Percentiles rank a stretch among this genome's conserved stretches.
These are phyloP conservation scores for Gymnoscelis rufifasciata DNA, from an alignment of 2,888 invertebrate species.

Conservation along the genomic window DNA sequence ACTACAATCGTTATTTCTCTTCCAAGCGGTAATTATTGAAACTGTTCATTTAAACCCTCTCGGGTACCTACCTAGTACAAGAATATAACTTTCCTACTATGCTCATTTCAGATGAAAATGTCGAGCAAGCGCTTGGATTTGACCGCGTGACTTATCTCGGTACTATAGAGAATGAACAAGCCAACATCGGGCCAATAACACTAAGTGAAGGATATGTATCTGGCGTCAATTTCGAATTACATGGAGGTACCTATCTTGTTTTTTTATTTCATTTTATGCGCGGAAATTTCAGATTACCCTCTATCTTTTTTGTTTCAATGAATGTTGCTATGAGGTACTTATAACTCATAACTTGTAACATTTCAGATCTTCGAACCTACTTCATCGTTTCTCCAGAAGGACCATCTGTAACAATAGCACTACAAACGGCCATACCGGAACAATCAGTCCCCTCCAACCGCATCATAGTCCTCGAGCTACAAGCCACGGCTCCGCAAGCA, in stretches of 20 bases:
- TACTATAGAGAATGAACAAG: conserved; percentile 25
- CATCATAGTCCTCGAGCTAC: conserved; percentile 34
- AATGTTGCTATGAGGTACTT: too few species aligned
- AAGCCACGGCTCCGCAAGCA: conserved; percentile 34
- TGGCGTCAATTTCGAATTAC: conserved; percentile 33
- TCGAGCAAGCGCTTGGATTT: conserved; percentile 30
- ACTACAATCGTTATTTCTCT: conserved; percentile 7
- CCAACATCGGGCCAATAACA: conserved; percentile 32
- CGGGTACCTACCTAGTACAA: too few species aligned
- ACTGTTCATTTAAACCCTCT: too few species aligned
- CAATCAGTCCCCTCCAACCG: conserved; percentile 21
- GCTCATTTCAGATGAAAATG: conserved; percentile 7
- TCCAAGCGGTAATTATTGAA: conserved; percentile 4
- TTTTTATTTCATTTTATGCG: background rate
- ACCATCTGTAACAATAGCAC: conserved; percentile 25
- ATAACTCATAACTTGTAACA: background rate
- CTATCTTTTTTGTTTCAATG: too few species aligned
- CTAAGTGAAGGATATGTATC: conserved; percentile 35
- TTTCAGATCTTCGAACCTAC: conserved; percentile 34
- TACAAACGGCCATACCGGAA: conserved; percentile 28
- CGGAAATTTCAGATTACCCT: too few species aligned
- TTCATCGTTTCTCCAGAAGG: conserved; percentile 24
- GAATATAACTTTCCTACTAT: too few species aligned
- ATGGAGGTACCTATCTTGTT: conserved; percentile 31
- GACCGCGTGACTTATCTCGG: conserved; percentile 36